A percentile compares a stretch with the other conserved stretches of the same genome.
Evolutionary conservation across 2,888 invertebrate genomes (phyloP).

Genomic region (Fabriciana adippe): DNA sequence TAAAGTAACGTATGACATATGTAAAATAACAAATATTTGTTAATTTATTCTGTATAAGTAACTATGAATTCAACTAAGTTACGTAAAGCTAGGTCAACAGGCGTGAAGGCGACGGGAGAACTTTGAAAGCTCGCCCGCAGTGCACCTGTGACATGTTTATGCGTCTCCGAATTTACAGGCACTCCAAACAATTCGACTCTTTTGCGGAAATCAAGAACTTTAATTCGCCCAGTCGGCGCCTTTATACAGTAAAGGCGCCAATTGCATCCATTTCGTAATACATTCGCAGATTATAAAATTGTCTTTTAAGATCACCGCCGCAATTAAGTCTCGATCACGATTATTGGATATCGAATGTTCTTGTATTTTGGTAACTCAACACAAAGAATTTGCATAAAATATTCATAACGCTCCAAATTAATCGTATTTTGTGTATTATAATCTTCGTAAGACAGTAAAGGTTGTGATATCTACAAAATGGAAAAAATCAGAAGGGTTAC

Average conservation of each 20-base stretch:
- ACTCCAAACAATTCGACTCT: conserved; percentile 47
- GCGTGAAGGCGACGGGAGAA: conserved; percentile 30
- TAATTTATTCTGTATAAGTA: conserved; percentile 2
- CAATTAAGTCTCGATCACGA: conserved; percentile 53
- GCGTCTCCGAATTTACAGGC: conserved; percentile 72
- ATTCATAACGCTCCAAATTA: conserved; percentile 12
- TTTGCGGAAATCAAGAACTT: conserved; percentile 65
- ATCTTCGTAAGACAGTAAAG: neutral
- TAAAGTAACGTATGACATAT: conserved; percentile 8
- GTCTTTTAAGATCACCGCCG: conserved; percentile 55
- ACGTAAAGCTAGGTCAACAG: conserved; percentile 28
- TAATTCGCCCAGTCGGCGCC: conserved; percentile 68
- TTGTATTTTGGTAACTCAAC: conserved; percentile 29
- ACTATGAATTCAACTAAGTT: neutral
- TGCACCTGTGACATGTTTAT: conserved; percentile 74
- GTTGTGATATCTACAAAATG: neutral
- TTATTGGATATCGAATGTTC: conserved; percentile 34
- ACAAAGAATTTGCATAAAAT: conserved; percentile 36
- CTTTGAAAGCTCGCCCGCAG: conserved; percentile 58
- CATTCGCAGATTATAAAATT: conserved; percentile 62
- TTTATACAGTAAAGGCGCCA: conserved; percentile 46
- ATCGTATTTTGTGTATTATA: conserved; percentile 10
- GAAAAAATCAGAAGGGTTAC: conserved; percentile 23
- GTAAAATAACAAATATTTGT: conserved; percentile 1
- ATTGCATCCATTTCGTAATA: conserved; percentile 47